phyloP scores from a whole-genome alignment of 2,113 vertebrate species.

The Rattus norvegicus region DNA sequence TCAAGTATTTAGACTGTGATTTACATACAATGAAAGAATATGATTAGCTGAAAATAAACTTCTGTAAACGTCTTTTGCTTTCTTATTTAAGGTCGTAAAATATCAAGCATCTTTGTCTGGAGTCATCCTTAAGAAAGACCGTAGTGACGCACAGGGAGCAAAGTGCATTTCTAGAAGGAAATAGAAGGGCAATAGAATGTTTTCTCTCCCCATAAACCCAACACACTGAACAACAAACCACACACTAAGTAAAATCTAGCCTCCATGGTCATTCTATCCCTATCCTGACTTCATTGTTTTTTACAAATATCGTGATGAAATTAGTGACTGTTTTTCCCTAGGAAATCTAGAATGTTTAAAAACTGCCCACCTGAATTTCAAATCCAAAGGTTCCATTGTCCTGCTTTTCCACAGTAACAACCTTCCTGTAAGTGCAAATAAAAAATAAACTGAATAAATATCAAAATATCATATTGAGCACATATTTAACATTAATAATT shows the following conservation, averaged over 20 bases:
- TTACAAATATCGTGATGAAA: neutral
- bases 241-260: neutral
- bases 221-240: neutral
- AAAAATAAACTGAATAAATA: fast-evolving
- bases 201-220: neutral
- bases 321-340: neutral
- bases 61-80: neutral
- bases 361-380: slow-evolving; percentile 95
- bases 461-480: fast-evolving
- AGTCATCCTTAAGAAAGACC: neutral
- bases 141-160: neutral
- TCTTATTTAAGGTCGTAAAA: slow-evolving; percentile 3
- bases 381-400: slow-evolving; percentile 96
- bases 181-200: neutral
- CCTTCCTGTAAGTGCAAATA: slow-evolving; percentile 79
- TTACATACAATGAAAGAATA: neutral
- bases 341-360: slow-evolving; percentile 22
- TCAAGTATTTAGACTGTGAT: slow-evolving; percentile 31
- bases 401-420: slow-evolving; percentile 90
- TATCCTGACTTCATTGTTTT: neutral
- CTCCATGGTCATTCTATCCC: neutral
- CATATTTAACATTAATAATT: neutral
- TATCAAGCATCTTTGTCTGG: neutral
- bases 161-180: slow-evolving; percentile 68
- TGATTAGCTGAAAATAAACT: neutral